Base-by-base conservation (phyloP, 1,140 invertebrate species). In the Cylas formicarius region DNA sequence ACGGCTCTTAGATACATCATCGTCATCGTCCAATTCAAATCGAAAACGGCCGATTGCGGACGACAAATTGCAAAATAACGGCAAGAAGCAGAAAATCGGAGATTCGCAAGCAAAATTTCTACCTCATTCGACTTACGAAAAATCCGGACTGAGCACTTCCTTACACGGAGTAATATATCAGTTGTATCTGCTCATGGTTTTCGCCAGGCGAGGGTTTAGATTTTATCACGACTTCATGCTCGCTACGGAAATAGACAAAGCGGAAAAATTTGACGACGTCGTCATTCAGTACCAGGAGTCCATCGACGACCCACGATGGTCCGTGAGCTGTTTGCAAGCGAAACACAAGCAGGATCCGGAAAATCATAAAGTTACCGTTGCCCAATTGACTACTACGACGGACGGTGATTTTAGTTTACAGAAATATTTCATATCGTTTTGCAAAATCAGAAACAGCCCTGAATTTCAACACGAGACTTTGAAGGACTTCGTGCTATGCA, bases 181-280 rank as follows among this genome's bases (percentile, higher is more conserved):
- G 28, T 4, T 36, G 16, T 19, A 45, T 20, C 19, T 45, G 10
- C 38, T 45, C 20, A 23, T 36, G 32, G 18, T 45, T 5, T 37
- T 45, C 21, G 16, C 28, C 2, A 22, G 17, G 10, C 32, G 33
- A 10, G 34, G 16, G 17, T 8, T 24, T 10, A 17, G 9, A 7
- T 7, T 34, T 10, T 21, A 11, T 7, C 11, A 38, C 9, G 9
- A n/a, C 0, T 45, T 45, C 16, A 9, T 21, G 9, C 9, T 45
- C 2, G 33, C 33, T 1, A 37, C 34, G 2, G 43, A 45, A 27
- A 45, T 38, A 35, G 24, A 26, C 18, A 19, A 17, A 10, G 43
- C 43, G 0, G 43, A 38, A 26, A 38, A 38, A 21, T 38, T 45
- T 18, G 43, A 45, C 19, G 43, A 45, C 22, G 23, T 45, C 1